Evolutionary conservation across 2,888 invertebrate genomes (phyloP).

Genomic region (Drosophila subquinaria): DNA sequence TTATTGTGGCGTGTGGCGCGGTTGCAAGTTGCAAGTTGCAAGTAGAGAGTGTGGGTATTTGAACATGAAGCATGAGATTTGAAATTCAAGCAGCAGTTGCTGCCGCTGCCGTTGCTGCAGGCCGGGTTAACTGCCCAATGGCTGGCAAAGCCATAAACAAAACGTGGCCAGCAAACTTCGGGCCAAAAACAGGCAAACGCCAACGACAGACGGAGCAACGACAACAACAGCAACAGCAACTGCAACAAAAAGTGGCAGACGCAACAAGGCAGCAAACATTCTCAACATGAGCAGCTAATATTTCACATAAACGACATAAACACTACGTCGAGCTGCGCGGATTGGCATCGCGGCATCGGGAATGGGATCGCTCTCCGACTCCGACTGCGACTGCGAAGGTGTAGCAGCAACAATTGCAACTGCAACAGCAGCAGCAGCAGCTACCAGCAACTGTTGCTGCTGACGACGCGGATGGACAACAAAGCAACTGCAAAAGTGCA

Average conservation of each 20-base stretch:
- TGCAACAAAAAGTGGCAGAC: slow-evolving; percentile 74
- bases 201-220: slow-evolving; percentile 49
- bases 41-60: slow-evolving; percentile 41
- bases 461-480: slow-evolving; percentile 73
- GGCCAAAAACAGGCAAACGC: slow-evolving; percentile 49
- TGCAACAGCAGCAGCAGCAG: slow-evolving; percentile 30
- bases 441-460: slow-evolving; percentile 26
- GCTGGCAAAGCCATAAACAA: slow-evolving; percentile 78
- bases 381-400: slow-evolving; percentile 53
- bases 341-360: slow-evolving; percentile 30
- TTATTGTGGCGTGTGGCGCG: slow-evolving; percentile 54
- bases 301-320: slow-evolving; percentile 84
- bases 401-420: slow-evolving; percentile 57
- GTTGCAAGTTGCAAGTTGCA: slow-evolving; percentile 20
- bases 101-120: slow-evolving; percentile 10
- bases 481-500: slow-evolving; percentile 67
- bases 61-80: slow-evolving; percentile 66
- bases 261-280: slow-evolving; percentile 78
- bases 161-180: slow-evolving; percentile 58
- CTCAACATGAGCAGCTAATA: slow-evolving; percentile 84
- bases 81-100: slow-evolving; percentile 73
- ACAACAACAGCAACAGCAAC: slow-evolving; percentile 36
- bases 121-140: slow-evolving; percentile 66
- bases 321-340: slow-evolving; percentile 66
- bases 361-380: slow-evolving; percentile 9